Conservation (phyloP, 2,888 invertebrate genomes). For the Archaeoteleia sp. region DNA sequence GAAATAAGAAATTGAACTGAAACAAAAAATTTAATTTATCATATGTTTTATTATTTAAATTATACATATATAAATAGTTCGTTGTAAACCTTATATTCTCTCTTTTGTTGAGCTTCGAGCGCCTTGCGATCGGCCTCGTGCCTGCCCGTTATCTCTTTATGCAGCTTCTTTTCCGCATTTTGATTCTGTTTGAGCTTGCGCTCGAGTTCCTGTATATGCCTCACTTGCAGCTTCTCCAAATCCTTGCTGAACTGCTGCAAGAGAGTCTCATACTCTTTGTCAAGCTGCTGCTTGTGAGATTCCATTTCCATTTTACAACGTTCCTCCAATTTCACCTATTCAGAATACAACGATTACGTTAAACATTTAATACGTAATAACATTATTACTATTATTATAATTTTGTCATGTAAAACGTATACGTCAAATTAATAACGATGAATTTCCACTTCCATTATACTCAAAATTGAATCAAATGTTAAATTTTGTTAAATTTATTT, state of each 20-base stretch:
- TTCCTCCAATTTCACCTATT: constrained; percentile 89
- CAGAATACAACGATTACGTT: background rate
- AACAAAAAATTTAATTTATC: no score
- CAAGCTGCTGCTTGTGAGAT: constrained; percentile 94
- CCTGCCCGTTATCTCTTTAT: constrained; percentile 91
- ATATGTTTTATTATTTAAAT: constrained; percentile 1
- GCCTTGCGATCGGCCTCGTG: constrained; percentile 95
- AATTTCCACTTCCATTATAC: no score
- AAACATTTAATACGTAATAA: no score
- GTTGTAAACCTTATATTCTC: constrained; percentile 86
- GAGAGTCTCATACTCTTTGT: constrained; percentile 96
- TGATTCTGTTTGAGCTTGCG: constrained; percentile 90
- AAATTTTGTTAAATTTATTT: no score
- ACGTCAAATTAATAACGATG: no score
- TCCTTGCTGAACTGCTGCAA: constrained; percentile 94
- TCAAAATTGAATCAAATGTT: no score
- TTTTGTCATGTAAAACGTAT: no score
- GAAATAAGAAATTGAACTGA: no score
- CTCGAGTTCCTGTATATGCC: constrained; percentile 86
- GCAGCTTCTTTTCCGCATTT: constrained; percentile 92
- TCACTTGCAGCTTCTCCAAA: constrained; percentile 88
- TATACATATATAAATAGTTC: no score
- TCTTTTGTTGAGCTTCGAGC: constrained; percentile 94
- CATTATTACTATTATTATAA: no score
- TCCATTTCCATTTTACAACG: constrained; percentile 98